Conservation (phyloP, 2,113 vertebrate species). For the Myotis yumanensis region DNA sequence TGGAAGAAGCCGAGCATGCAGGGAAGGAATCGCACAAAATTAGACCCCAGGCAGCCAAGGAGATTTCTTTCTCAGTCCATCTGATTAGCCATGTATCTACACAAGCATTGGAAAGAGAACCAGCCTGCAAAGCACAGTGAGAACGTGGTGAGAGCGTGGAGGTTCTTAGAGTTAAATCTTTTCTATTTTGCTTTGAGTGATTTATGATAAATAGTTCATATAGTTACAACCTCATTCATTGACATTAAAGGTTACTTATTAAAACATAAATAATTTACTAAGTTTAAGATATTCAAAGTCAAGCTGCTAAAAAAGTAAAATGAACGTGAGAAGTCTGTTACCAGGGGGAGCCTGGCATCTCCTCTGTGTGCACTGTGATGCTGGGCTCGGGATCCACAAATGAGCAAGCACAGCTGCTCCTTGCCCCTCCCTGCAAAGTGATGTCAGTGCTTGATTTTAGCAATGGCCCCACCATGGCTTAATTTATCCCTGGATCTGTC, state of each 20-base stretch:
- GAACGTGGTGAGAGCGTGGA: neutral
- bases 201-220: constrained; percentile 1
- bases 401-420: neutral
- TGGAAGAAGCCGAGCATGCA: neutral
- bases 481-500: neutral
- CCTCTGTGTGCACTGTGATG: neutral
- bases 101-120: neutral
- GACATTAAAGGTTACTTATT: neutral
- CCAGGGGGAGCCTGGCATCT: neutral
- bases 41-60: neutral
- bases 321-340: neutral
- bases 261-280: constrained; percentile 2
- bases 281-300: constrained; percentile 32
- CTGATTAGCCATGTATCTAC: neutral
- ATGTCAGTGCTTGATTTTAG: neutral
- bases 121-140: neutral
- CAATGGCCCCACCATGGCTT: neutral
- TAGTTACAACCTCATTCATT: neutral
- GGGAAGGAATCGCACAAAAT: neutral
- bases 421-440: neutral
- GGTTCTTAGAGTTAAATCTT: neutral
- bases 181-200: neutral
- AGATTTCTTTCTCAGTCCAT: neutral
- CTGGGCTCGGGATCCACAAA: neutral
- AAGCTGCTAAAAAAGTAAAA: neutral